Percentiles rank a stretch among this genome's conserved stretches.
phyloP scores from a whole-genome alignment of 2,113 vertebrate genomes.

The Peromyscus leucopus region DNA sequence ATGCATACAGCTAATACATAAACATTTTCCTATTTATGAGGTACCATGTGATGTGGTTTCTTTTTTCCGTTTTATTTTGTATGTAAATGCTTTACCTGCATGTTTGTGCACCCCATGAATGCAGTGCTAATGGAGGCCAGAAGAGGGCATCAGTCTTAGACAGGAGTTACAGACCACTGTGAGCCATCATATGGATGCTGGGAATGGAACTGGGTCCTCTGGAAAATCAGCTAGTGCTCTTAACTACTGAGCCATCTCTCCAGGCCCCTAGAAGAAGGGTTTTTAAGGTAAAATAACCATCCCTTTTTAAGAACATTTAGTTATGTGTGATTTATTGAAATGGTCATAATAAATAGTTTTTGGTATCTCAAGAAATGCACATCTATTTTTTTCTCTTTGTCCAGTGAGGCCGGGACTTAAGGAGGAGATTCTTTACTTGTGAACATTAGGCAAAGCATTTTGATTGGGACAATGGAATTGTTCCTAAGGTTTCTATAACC shows the following conservation, averaged over 20 bases:
- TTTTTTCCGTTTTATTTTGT: neutral
- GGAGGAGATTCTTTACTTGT: neutral
- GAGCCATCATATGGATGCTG: too few relatives aligned
- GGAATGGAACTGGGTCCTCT: neutral
- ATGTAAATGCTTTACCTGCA: neutral
- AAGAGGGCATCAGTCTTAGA: neutral
- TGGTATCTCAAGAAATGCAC: neutral
- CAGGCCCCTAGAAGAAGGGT: neutral
- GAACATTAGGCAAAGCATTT: neutral
- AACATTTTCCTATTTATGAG: neutral
- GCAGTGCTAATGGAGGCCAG: neutral
- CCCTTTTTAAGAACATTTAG: neutral
- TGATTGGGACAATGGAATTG: neutral
- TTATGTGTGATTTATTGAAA: slow-evolving; percentile 13
- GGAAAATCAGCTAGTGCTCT: neutral
- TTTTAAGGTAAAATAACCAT: neutral
- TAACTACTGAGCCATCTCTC: neutral
- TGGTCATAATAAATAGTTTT: neutral
- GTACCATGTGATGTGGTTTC: neutral
- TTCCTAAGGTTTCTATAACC: neutral
- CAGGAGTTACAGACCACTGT: neutral
- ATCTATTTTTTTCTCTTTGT: neutral
- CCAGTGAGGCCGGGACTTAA: slow-evolving; percentile 27
- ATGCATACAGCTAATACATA: neutral
- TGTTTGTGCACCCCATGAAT: neutral